A percentile compares a stretch with the other conserved stretches of the same genome.
Conservation (phyloP, 2,113 vertebrate genomes). For the Formicarius rufipectus region DNA sequence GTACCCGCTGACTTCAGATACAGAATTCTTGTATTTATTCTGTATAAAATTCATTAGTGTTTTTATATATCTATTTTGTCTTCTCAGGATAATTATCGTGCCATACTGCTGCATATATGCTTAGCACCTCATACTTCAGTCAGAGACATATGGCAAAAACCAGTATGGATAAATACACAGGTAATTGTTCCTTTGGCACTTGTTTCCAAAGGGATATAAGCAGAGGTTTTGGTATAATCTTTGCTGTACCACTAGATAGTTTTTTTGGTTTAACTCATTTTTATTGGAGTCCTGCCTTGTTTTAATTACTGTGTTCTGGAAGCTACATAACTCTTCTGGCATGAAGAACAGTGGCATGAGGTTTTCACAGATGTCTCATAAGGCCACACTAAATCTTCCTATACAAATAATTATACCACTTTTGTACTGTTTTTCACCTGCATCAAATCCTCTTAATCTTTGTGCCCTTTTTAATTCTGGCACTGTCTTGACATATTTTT, state of each 20-base stretch:
- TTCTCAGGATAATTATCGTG: not conserved
- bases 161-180: not conserved
- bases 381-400: not conserved
- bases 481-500: not conserved
- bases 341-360: not conserved
- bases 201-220: not conserved
- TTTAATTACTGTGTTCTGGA: slow-evolving; percentile 9
- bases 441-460: not conserved
- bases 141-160: not conserved
- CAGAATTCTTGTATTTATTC: not conserved
- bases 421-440: not conserved
- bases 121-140: not conserved
- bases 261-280: not conserved
- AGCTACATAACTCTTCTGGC: not conserved
- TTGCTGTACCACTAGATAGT: not conserved
- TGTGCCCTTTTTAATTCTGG: not conserved
- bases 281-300: not conserved
- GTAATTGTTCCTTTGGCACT: not conserved
- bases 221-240: not conserved
- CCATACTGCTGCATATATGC: not conserved
- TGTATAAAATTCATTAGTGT: not conserved
- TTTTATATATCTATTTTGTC: not conserved
- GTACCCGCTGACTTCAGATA: not conserved
- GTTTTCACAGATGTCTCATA: not conserved
- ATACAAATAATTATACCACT: not conserved